Conservation (phyloP, 2,888 invertebrate genomes). For the Encarsia formosa region DNA sequence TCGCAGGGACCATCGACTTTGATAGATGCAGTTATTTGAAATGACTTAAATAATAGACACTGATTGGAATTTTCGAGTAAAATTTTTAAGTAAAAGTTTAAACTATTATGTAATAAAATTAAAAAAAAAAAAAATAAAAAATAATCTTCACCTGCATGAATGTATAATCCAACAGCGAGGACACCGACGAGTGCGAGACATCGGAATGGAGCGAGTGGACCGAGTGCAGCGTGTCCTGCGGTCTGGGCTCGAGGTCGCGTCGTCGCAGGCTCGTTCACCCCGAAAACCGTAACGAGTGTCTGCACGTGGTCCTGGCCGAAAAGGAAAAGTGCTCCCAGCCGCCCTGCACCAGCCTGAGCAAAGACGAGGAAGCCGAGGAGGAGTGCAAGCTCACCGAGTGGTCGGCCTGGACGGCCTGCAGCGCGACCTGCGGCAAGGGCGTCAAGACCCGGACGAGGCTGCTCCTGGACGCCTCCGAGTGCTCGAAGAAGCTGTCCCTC, state of each 20-base stretch:
- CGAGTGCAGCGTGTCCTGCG: constrained; percentile 85
- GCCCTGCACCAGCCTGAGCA: constrained; percentile 52
- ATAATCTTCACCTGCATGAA: no score
- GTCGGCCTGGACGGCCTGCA: constrained; percentile 91
- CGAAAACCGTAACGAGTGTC: constrained; percentile 76
- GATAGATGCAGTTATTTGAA: no score
- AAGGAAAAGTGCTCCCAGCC: constrained; percentile 77
- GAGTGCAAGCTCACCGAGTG: constrained; percentile 68
- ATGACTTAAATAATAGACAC: no score
- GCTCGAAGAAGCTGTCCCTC: constrained; percentile 66
- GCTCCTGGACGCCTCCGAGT: constrained; percentile 66
- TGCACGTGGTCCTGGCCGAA: constrained; percentile 71
- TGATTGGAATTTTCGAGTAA: no score
- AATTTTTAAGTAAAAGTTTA: no score
- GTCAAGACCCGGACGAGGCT: constrained; percentile 68
- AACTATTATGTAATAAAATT: no score
- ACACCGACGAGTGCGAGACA: constrained; percentile 48
- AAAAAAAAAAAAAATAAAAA: no score
- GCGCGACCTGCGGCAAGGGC: constrained; percentile 82
- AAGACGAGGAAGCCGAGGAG: background rate
- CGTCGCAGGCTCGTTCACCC: constrained; percentile 66
- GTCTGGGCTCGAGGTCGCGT: constrained; percentile 71
- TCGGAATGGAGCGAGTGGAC: constrained; percentile 90
- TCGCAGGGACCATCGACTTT: no score
- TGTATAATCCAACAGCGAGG: no score